A percentile compares a stretch with the other conserved stretches of the same genome.
Evolutionary conservation across 2,888 invertebrate species (phyloP).

Genomic region (Hoplodrina ambigua): DNA sequence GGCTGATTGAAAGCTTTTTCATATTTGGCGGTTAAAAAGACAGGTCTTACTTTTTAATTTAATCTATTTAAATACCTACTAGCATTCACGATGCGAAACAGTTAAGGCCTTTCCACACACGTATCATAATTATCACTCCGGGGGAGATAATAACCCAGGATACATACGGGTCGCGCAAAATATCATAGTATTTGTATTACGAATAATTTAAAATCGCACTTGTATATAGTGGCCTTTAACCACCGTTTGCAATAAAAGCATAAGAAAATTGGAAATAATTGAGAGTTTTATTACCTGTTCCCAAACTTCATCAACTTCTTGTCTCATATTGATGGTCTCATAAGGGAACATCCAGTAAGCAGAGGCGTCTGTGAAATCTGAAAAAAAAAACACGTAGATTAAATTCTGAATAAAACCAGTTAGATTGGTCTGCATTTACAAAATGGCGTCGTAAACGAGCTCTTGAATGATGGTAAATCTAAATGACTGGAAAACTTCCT

Average conservation of each 20-base stretch:
- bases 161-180: too few species aligned
- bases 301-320: constrained; percentile 96
- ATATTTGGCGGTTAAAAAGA: too few species aligned
- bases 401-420: background rate
- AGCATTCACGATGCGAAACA: too few species aligned
- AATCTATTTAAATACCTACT: too few species aligned
- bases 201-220: too few species aligned
- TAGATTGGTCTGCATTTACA: background rate
- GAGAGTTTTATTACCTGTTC: constrained; percentile 88
- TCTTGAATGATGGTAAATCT: background rate
- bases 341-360: constrained; percentile 97
- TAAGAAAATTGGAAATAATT: background rate
- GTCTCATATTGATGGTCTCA: constrained; percentile 93
- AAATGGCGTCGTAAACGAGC: background rate
- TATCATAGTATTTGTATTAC: too few species aligned
- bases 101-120: too few species aligned
- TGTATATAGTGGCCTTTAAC: too few species aligned
- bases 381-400: constrained; percentile 60
- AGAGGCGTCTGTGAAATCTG: constrained; percentile 96
- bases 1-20: too few species aligned
- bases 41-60: too few species aligned
- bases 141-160: too few species aligned
- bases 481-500: constrained; percentile 4
- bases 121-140: too few species aligned
- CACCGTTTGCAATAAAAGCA: background rate